Evolutionary conservation across 2,797 vertebrate genomes (phyloP), one percentile per base, ranked within the genome.

Genomic region (Neosalanx taihuensis): DNA sequence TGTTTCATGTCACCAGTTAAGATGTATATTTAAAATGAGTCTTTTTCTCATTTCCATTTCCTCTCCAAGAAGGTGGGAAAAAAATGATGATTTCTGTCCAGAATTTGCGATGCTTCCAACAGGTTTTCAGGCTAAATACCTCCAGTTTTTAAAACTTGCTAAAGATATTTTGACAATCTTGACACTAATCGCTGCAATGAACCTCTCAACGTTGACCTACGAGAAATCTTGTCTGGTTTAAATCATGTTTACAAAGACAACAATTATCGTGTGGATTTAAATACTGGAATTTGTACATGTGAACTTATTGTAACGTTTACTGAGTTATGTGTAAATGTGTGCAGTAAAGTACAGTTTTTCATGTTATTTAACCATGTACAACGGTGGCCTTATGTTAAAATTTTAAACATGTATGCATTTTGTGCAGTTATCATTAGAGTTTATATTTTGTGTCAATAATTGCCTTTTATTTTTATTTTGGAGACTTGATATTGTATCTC

Each of bases 281-380:
- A 56, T 67, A 17, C 7, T 30, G 58, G 72, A 3, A 69, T 71
- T 30, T 46, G 49, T 56, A 26, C 13, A 66, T 66, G 64, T 51
- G 23, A 26, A 66, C 6, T 26, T 66, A 23, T 53, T 49, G 35
- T 60, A 49, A 59, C 64, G 33, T 56, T 72, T 15, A 62, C 61
- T 29, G 30, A 29, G 29, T 23, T 57, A 62, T 57, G 4, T 75
- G 69, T 78, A 64, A 70, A 69, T 81, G 64, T 76, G 56, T 58
- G 72, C 64, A 61, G 35, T 79, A 33, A 0, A 1, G 31, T 67
- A 17, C 53, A 26, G 10, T 67, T 71, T 76, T 60, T 79, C 20
- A 76, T 63, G 18, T 1, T 72, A 56, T 29, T 65, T 33, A 3
- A 62, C 65, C 23, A 20, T 61, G 76, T 66, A 67, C 33, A 76